phyloP scores from a whole-genome alignment of 2,113 vertebrate species.

The Ramphastos sulfuratus region DNA sequence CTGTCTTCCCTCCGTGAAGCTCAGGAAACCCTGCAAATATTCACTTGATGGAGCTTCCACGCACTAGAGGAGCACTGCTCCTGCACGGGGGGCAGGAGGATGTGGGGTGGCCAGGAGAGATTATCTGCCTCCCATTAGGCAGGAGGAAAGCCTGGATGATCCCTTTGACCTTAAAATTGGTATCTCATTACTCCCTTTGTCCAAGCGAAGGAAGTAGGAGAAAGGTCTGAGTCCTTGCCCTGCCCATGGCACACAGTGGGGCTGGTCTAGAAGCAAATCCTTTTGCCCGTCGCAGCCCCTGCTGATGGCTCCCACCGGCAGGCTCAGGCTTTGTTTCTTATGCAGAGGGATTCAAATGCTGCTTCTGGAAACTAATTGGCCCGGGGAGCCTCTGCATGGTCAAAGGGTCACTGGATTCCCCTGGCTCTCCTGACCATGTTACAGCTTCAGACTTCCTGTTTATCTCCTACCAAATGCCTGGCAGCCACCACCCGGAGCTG shows the following conservation, averaged over 20 bases:
- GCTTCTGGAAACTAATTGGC: not conserved
- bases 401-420: not conserved
- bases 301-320: not conserved
- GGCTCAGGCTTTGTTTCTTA: not conserved
- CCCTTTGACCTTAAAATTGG: not conserved
- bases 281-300: not conserved
- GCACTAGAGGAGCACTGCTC: not conserved
- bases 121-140: not conserved
- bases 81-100: not conserved
- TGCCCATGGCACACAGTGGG: not conserved
- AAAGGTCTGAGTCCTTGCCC: not conserved
- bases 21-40: not conserved
- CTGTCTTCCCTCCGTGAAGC: not conserved
- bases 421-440: not conserved
- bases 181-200: not conserved
- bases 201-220: not conserved
- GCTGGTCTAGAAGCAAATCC: not conserved
- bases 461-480: not conserved
- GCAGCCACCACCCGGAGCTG: not conserved
- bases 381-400: not conserved
- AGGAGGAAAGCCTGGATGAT: not conserved
- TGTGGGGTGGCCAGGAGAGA: not conserved
- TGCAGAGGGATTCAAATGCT: not conserved
- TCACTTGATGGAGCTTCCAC: not conserved
- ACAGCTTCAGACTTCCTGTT: not conserved